Evolutionary conservation across 30 jellyfish, hydroid and myxozoan species (phyloP).

Genomic region (Pseudorhiza aurosa): DNA sequence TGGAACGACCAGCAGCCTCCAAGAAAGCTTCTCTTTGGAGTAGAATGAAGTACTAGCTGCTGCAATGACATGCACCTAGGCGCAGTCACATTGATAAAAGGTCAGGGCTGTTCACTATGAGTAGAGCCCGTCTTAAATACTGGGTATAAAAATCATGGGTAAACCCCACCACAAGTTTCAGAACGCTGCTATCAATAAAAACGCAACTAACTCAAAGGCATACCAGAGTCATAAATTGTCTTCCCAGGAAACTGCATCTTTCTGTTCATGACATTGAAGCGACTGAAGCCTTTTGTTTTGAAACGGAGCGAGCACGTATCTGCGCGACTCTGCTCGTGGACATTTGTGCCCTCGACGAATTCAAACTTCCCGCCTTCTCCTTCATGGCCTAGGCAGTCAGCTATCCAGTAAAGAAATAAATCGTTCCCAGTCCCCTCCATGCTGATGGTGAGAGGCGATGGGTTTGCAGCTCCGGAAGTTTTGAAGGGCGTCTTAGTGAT

Average conservation of each 20-base stretch:
- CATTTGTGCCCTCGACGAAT: conserved; percentile 90
- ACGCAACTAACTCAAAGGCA: background rate
- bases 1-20: too few relatives aligned
- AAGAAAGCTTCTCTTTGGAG: too few relatives aligned
- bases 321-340: conserved; percentile 86
- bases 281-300: conserved; percentile 77
- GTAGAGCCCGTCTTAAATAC: too few relatives aligned
- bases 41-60: too few relatives aligned
- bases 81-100: too few relatives aligned
- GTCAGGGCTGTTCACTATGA: too few relatives aligned
- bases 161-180: too few relatives aligned
- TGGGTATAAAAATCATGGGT: too few relatives aligned
- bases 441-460: conserved; percentile 90
- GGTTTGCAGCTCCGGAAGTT: conserved; percentile 85
- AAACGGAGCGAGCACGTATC: conserved; percentile 88
- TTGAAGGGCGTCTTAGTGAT: conserved; percentile 30
- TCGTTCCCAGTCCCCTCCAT: conserved; percentile 96
- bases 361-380: conserved; percentile 81
- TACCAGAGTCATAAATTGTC: conserved; percentile 87
- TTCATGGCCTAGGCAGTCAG: conserved; percentile 90
- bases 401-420: conserved; percentile 88
- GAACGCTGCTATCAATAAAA: too few relatives aligned
- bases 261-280: conserved; percentile 70
- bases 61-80: too few relatives aligned
- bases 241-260: conserved; percentile 90